phyloP scores from a whole-genome alignment of 2,888 invertebrate genomes.

The Anagyrus pseudococci region DNA sequence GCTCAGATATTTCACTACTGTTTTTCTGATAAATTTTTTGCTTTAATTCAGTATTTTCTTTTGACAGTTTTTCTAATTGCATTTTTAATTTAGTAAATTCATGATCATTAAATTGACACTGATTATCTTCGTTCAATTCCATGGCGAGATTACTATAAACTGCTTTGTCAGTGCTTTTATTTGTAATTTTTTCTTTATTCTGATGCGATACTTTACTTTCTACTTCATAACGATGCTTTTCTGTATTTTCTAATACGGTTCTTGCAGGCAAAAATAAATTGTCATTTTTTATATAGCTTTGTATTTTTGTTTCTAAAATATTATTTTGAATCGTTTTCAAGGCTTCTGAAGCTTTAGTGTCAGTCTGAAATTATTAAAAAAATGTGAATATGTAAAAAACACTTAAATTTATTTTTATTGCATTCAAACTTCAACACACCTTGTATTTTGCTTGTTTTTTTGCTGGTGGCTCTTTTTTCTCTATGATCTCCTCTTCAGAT shows the following conservation, averaged over 20 bases:
- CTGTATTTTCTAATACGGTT: not conserved
- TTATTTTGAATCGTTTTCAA: not conserved
- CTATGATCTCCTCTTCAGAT: not conserved
- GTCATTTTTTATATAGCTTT: not conserved
- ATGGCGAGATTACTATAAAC: too few species aligned
- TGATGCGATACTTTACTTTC: too few species aligned
- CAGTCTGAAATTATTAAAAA: not conserved
- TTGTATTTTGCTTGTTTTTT: not conserved
- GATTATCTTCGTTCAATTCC: too few species aligned
- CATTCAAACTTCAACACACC: not conserved
- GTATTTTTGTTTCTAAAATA: not conserved
- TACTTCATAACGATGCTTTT: too few species aligned
- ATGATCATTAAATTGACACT: too few species aligned
- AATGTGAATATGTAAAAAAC: not conserved
- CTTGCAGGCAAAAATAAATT: not conserved
- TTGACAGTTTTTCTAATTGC: too few species aligned
- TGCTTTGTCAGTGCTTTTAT: too few species aligned
- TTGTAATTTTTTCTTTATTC: too few species aligned
- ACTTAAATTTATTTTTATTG: not conserved
- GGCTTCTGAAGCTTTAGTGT: not conserved
- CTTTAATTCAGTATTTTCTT: too few species aligned
- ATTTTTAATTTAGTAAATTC: too few species aligned
- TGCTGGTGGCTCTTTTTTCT: not conserved
- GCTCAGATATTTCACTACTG: too few species aligned
- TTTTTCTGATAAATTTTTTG: too few species aligned